Conservation (phyloP, 1,140 invertebrate species). For the Hestina assimilis region DNA sequence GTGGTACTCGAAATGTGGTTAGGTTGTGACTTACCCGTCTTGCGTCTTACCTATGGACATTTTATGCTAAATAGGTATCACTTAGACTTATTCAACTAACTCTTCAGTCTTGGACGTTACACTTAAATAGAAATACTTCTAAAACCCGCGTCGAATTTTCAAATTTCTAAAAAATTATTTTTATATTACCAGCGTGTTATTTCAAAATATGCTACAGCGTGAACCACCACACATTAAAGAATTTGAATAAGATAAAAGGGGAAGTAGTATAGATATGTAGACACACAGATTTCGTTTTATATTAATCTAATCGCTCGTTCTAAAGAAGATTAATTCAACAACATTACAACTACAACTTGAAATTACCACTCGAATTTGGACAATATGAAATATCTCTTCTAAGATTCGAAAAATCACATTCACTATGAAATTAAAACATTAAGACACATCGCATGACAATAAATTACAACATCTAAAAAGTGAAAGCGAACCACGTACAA, state of each 20-base stretch:
- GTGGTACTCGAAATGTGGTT: conserved; percentile 18
- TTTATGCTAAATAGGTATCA: conserved; percentile 76
- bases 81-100: conserved; percentile 74
- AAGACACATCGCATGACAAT: conserved; percentile 54
- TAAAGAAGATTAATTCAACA: conserved; percentile 50
- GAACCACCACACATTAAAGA: conserved; percentile 42
- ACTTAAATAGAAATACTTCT: conserved; percentile 75
- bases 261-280: conserved; percentile 42
- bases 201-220: conserved; percentile 43
- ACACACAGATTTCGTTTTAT: conserved; percentile 46
- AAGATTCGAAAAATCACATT: conserved; percentile 62
- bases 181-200: conserved; percentile 49
- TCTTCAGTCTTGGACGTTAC: conserved; percentile 78
- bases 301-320: conserved; percentile 41
- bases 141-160: conserved; percentile 74
- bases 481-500: conserved; percentile 63
- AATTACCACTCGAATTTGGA: conserved; percentile 46
- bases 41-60: conserved; percentile 71
- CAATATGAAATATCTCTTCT: conserved; percentile 51
- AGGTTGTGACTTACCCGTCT: conserved; percentile 42
- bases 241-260: conserved; percentile 37
- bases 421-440: conserved; percentile 41
- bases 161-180: conserved; percentile 45
- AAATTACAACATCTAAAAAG: conserved; percentile 64
- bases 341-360: conserved; percentile 46